Percentiles rank a stretch among this genome's conserved stretches.
Conservation (phyloP, 2,888 invertebrate species). For the Coleophora deauratella region DNA sequence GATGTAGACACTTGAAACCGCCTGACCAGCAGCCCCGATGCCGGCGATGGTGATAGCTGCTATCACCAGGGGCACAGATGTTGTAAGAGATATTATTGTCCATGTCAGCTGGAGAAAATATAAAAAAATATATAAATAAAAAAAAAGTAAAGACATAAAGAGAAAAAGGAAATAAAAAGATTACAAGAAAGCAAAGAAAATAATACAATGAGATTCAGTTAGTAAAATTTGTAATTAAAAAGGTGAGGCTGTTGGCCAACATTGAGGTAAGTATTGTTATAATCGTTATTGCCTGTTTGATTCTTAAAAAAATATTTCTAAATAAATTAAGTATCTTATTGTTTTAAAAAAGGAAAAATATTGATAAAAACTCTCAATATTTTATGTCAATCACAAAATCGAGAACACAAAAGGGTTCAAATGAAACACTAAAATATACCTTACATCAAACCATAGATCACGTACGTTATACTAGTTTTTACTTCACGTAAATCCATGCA, state of each 20-base stretch:
- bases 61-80: constrained; percentile 35
- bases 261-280: background rate
- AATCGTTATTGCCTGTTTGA: background rate
- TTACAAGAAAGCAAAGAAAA: background rate
- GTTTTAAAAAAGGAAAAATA: too few relatives aligned
- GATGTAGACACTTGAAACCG: constrained; percentile 49
- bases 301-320: too few relatives aligned
- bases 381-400: too few relatives aligned
- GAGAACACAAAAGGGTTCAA: too few relatives aligned
- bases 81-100: constrained; percentile 42
- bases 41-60: constrained; percentile 39
- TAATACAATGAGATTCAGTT: background rate
- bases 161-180: background rate
- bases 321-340: too few relatives aligned
- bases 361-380: too few relatives aligned
- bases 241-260: background rate
- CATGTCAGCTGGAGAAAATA: constrained; percentile 41
- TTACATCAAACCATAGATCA: too few relatives aligned
- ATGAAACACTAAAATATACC: too few relatives aligned
- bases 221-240: background rate
- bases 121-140: background rate
- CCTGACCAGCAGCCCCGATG: constrained; percentile 51
- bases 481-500: too few relatives aligned
- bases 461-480: too few relatives aligned
- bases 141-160: background rate